phyloP scores from a whole-genome alignment of 2,113 vertebrate genomes.

The Balaeniceps rex region DNA sequence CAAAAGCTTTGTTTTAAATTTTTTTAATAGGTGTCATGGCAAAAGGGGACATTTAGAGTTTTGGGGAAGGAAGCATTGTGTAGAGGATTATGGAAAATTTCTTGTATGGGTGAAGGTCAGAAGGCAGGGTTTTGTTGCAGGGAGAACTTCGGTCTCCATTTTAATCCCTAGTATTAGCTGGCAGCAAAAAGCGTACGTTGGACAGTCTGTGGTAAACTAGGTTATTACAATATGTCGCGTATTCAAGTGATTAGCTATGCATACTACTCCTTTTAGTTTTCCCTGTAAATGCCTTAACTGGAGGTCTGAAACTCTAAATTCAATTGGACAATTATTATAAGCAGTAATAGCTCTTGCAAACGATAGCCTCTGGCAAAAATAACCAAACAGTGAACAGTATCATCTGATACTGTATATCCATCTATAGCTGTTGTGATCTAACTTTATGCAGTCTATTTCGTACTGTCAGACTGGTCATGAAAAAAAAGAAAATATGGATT shows the following conservation, averaged over 20 bases:
- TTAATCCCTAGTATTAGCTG: neutral
- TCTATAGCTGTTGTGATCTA: neutral
- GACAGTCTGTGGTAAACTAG: neutral
- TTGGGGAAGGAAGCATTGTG: neutral
- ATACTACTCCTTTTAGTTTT: neutral
- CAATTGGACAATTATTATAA: neutral
- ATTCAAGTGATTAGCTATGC: neutral
- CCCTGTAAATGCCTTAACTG: neutral
- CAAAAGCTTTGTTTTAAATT: neutral
- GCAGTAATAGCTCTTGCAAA: neutral
- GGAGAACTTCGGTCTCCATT: neutral
- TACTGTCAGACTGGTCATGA: neutral
- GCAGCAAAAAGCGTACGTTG: neutral
- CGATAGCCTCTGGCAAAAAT: neutral
- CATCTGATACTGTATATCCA: neutral
- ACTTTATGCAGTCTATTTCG: neutral
- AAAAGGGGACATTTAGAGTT: neutral
- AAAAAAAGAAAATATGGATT: neutral
- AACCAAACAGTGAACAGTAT: neutral
- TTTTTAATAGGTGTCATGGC: neutral
- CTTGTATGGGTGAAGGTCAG: neutral
- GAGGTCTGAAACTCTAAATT: neutral
- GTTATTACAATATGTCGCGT: neutral
- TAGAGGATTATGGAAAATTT: neutral
- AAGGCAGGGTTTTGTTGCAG: neutral